A percentile compares a stretch with the other conserved stretches of the same genome.
These are phyloP conservation scores for Cyaniris semiargus DNA, from an alignment of 2,888 invertebrate species.

Conservation along the genomic window DNA sequence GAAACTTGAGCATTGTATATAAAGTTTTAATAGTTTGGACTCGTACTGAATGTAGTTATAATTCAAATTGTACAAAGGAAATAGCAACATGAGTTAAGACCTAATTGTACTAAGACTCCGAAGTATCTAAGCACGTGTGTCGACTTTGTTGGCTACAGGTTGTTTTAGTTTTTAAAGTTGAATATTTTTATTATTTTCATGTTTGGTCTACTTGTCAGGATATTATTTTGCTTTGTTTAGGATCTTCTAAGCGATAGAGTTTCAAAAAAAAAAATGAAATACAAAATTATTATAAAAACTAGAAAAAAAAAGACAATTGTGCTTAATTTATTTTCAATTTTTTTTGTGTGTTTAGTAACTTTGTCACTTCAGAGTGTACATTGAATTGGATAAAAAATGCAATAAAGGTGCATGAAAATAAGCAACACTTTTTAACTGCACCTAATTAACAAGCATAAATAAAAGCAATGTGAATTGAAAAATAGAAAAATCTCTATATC, in stretches of 20 bases:
- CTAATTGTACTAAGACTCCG: neutral
- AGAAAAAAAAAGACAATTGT: too few relatives aligned
- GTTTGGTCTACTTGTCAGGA: too few relatives aligned
- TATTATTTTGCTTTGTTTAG: too few relatives aligned
- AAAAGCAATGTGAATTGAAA: neutral
- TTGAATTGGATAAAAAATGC: neutral
- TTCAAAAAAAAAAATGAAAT: too few relatives aligned
- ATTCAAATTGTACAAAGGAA: conserved; percentile 19
- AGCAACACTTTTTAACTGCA: neutral
- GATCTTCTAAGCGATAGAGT: too few relatives aligned
- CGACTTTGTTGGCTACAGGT: neutral
- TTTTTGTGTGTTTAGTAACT: too few relatives aligned
- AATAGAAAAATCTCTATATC: neutral
- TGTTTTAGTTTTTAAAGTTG: neutral
- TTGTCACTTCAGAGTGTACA: neutral
- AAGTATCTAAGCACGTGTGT: neutral
- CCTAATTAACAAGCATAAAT: neutral
- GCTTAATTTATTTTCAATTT: too few relatives aligned
- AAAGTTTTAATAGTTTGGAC: conserved; percentile 16
- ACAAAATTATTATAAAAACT: too few relatives aligned
- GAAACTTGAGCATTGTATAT: neutral
- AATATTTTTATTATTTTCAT: too few relatives aligned
- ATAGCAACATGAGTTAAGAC: neutral
- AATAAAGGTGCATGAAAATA: neutral
- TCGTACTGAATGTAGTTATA: neutral